Evolutionary conservation across 2,888 invertebrate genomes (phyloP), one percentile per base, ranked within the genome.

Genomic region (Oxytorus armatus): DNA sequence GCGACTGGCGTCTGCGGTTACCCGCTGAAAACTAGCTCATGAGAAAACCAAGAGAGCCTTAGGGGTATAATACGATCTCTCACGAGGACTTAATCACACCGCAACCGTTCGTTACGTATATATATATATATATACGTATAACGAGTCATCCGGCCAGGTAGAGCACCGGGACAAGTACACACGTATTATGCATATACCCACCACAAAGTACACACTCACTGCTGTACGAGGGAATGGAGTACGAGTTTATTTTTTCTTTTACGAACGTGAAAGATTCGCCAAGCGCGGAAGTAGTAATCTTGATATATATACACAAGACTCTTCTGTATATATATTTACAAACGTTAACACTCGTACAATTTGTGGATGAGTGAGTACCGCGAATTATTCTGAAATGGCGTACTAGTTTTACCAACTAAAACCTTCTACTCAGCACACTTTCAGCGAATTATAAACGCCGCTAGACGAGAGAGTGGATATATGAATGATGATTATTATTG

Each of bases 11-110:
- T 77, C 84, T 82, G 85, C 83, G 86, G 85, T 86, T 86, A 86
- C 84, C 83, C 85, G 82, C 82, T 86, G 87, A 86, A 88, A 89
- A 89, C 89, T 88, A 86, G 88, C 86, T 86, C 87, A 88, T 82
- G 88, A 84, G 88, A 88, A 84, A 80, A 77, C 85, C 85, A 39
- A 36, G 29, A 69, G 85, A 74, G 44, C 51, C 78, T n/a, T n/a
- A n/a, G 72, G 25, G 33, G 57, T 59, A 77, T 80, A 73, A 80
- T 80, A 77, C 73, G 77, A 80, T 80, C 84, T 84, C 83, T 84
- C 85, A 83, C 82, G 84, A 86, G 86, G 86, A 84, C 84, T 85
- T 83, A 83, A 85, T 86, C 85, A 68, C 84, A 72, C 76, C 81
- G 72, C 80, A 72, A 63, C n/a, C n/a, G n/a, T n/a, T n/a, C n/a